These are phyloP conservation scores for Limnothrissa miodon DNA, from an alignment of 2,113 vertebrate species.

Conservation along the genomic window DNA sequence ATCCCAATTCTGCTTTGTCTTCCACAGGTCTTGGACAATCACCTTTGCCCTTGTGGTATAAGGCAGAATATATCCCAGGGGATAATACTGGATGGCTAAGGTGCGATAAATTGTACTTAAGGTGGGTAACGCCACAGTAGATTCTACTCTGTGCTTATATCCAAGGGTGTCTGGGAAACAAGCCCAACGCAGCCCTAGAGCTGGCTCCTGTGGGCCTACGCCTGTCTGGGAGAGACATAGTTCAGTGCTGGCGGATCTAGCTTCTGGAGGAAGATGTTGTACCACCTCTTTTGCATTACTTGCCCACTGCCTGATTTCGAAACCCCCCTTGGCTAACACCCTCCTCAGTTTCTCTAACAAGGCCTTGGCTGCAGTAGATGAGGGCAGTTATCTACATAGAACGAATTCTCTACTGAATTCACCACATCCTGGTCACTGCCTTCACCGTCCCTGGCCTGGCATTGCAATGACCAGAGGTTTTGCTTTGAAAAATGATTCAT, in stretches of 20 bases:
- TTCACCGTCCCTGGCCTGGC: not conserved
- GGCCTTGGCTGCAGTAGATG: not conserved
- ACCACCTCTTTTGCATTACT: not conserved
- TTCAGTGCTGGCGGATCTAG: not conserved
- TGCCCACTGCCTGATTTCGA: conserved; percentile 22
- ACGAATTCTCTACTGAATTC: not conserved
- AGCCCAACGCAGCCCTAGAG: not conserved
- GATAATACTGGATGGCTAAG: no score
- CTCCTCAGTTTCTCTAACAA: no score
- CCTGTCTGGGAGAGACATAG: not conserved
- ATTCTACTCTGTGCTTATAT: no score
- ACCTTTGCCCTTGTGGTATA: no score
- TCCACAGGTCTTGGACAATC: no score
- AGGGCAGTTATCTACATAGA: conserved; percentile 38
- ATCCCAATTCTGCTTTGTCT: no score
- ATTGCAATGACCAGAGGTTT: not conserved
- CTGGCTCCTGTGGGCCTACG: not conserved
- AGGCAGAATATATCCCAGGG: no score
- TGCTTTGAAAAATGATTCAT: no score
- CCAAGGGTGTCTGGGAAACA: not conserved
- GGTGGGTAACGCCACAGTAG: no score
- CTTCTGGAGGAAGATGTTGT: not conserved
- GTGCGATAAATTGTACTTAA: no score
- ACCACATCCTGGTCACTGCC: not conserved
- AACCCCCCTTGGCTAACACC: no score